Base-by-base conservation (phyloP, 2,113 vertebrate species). In the Etia nguti region DNA sequence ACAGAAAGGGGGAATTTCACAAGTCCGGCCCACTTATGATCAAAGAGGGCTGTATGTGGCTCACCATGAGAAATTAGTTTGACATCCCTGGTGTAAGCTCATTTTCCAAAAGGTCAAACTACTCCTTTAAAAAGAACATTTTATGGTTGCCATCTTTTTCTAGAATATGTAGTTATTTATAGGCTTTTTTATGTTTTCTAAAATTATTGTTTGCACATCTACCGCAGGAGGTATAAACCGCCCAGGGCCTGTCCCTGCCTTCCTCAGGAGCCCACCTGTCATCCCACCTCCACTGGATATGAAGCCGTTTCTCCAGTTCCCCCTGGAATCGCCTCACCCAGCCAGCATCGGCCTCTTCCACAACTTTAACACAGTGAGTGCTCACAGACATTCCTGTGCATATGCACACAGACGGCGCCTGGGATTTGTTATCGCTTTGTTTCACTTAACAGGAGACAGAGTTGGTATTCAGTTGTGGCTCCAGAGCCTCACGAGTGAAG, bases 271-370 rank as follows among this genome's bases (percentile, higher is more conserved):
- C 89, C 95, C 95, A 4, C 56, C 93, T 43, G 87, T 95, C 88
- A 80, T 96, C 56, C 93, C 92, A 16, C 3, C 93, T 29, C 92
- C 91, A 0, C 91, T 96, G 88, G 96, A 96, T 81, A 92, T 96
- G 93, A 96, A 96, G 85, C 94, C 86, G 62, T 96, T 96, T 86
- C 95, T 96, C 29, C 96, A 95, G 93, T 96, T 96, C 81, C 94
- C 95, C 22, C 46, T 96, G 93, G 95, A 96, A 36, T 89, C 94
- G 0, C 93, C 92, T 26, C 95, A 95, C 60, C 94, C 93, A 0
- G 93, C 94, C 86, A 79, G 86, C 80, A 89, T 96, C 5, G 87
- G 94, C 60, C 94, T 96, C 87, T 96, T 96, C 90, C 96, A 94
- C 93, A 95, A 95, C 93, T 96, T 96, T 80, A 95, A 88, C 13